Conservation (phyloP, 2,888 invertebrate genomes). For the Nymphalis polychloros region DNA sequence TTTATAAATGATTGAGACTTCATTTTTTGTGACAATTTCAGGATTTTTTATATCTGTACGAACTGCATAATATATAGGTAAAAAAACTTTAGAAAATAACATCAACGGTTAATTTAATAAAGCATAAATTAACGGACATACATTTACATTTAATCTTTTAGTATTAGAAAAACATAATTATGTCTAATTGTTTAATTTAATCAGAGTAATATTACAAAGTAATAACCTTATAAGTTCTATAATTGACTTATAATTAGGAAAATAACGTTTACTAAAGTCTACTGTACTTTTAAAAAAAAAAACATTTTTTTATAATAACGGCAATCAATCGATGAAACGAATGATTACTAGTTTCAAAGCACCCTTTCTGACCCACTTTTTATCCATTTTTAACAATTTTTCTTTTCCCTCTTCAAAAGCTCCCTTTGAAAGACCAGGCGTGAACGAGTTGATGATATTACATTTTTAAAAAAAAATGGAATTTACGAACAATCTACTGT, state of each 20-base stretch:
- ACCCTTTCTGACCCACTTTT: slow-evolving; percentile 82
- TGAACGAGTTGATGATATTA: slow-evolving; percentile 83
- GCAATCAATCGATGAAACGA: slow-evolving; percentile 78
- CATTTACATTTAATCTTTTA: no score
- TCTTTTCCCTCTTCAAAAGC: slow-evolving; percentile 73
- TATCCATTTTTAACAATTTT: slow-evolving; percentile 78
- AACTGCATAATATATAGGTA: no score
- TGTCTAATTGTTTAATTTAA: background rate
- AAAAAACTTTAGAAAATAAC: background rate
- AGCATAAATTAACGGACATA: background rate
- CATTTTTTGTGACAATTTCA: slow-evolving; percentile 60
- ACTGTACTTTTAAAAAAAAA: slow-evolving; percentile 18
- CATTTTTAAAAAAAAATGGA: slow-evolving; percentile 75
- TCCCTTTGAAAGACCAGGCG: slow-evolving; percentile 80
- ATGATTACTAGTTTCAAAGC: slow-evolving; percentile 80
- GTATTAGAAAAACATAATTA: no score
- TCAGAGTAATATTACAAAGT: background rate
- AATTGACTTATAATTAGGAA: slow-evolving; percentile 7
- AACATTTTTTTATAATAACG: slow-evolving; percentile 63
- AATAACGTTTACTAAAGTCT: slow-evolving; percentile 30
- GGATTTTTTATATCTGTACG: slow-evolving; percentile 31
- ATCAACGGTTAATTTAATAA: background rate
- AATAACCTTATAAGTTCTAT: background rate
- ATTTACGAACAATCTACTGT: slow-evolving; percentile 80
- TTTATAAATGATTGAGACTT: slow-evolving; percentile 81